Base-by-base conservation (phyloP, 1,140 invertebrate species). In the Cydia strobilella region DNA sequence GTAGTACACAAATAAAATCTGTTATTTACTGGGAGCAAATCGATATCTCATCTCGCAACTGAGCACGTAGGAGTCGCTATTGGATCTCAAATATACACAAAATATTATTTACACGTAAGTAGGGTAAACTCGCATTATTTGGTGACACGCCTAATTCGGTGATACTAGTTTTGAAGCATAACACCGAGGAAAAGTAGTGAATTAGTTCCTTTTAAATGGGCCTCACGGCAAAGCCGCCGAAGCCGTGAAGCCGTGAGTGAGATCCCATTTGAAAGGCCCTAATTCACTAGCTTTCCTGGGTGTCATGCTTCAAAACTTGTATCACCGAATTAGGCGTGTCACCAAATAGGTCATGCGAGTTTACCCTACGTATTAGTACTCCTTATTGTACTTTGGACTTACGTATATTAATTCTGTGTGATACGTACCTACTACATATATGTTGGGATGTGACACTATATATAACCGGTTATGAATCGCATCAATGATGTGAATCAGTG, bases 1-100 rank as follows among this genome's bases (percentile, higher is more conserved):
- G 54, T 59, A 9, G 54, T 59, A 59, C 54, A 23, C 54, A 59
- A 59, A 59, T 59, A 59, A 59, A 45, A 23, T 59, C 54, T 23
- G 54, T 59, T 59, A 59, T 59, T 59, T 59, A 59, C 54, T 59
- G 54, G 18, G 54, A 59, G 54, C 18, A 20, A 59, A 59, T 59
- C 54, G 20, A 59, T 59, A 59, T 59, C 54, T 59, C 54, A 59
- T 59, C 54, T 59, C 18, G 54, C 54, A 23, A 59, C 15, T 15
- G n/a, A 54, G 54, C 20, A 59, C 54, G 20, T 59, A 59, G 18
- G 54, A 59, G 18, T 10, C 20, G 54, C 54, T 59, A 59, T 59
- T 59, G 20, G 54, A 59, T 59, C 23, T 59, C 18, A 59, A 59
- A 54, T 54, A 7, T 51, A 59, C 54, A 59, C 54, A 59, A 59